Evolutionary conservation across 2,888 invertebrate species (phyloP), one percentile per base, ranked within the genome.

Genomic region (Philhelius pedissequus): DNA sequence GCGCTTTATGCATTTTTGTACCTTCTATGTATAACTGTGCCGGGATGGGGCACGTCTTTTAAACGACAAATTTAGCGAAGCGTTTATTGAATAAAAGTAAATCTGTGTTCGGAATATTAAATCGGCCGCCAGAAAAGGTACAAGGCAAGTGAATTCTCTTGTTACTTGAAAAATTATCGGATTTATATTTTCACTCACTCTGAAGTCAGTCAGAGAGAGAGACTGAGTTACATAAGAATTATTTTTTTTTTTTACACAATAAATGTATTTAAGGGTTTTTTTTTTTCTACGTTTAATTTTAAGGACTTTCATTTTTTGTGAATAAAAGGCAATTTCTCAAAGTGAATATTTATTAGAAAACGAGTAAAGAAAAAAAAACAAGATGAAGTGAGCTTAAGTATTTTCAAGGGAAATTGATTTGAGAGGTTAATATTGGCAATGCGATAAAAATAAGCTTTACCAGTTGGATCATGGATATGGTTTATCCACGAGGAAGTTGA

Each of bases 31-130:
- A 4, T 2, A 13, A 2, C 43, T 60, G 0, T 13, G 76, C 15
- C 64, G 54, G 66, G 79, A 48, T 43, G 60, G 50, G 71, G 80
- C 82, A 86, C 83, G 86, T 83, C 78, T 60, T 68, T 83, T 71
- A 76, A 75, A 84, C 79, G 83, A 76, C 84, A 86, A 86, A 86
- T 82, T 78, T 75, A 86, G 86, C 79, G 82, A 82, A 86, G 78
- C 86, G 86, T 86, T 86, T 86, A 86, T 86, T 86, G 86, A 86
- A 86, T 86, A 86, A 86, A 86, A 86, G 86, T 86, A 86, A 86
- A 86, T 86, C 86, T 86, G 86, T 86, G 86, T 86, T 82, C 60
- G 73, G 86, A 82, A 86, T 86, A 86, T 82, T 86, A 79, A 86
- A 79, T 71, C 71, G 80, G 68, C 48, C 48, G 38, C 66, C 66